A percentile compares a stretch with the other conserved stretches of the same genome.
Conservation (phyloP, 2,797 vertebrate species). For the Tympanoctomys barrerae region DNA sequence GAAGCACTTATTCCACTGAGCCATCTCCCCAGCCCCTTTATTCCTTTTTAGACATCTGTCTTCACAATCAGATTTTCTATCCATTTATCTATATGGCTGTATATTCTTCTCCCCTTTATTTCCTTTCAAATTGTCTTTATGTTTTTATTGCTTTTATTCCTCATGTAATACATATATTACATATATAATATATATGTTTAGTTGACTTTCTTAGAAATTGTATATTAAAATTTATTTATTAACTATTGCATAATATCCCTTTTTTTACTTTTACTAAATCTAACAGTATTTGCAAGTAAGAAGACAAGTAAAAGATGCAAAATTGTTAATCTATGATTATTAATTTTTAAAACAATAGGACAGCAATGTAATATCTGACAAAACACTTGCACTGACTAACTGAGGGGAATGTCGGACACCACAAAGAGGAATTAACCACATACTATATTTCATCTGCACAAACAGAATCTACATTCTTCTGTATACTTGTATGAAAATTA, state of each 20-base stretch:
- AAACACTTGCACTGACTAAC: background rate
- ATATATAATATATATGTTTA: background rate
- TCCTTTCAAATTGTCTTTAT: background rate
- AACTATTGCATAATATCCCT: background rate
- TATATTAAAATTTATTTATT: background rate
- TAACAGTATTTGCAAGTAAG: background rate
- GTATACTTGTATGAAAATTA: background rate
- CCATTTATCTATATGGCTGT: background rate
- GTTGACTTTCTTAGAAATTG: background rate
- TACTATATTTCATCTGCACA: background rate
- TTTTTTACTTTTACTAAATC: background rate
- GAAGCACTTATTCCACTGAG: no score
- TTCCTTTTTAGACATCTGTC: background rate
- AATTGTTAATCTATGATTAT: background rate
- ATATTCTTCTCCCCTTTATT: background rate
- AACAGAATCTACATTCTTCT: background rate
- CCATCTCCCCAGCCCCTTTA: no score
- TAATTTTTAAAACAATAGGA: background rate
- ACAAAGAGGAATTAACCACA: background rate
- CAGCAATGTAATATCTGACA: background rate
- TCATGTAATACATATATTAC: background rate
- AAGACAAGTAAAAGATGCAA: background rate
- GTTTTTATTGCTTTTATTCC: background rate
- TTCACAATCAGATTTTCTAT: background rate
- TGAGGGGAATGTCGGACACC: background rate